These are phyloP conservation scores for Ditylenchus dipsaci DNA, from an alignment of 1,140 invertebrate species.

Conservation along the genomic window DNA sequence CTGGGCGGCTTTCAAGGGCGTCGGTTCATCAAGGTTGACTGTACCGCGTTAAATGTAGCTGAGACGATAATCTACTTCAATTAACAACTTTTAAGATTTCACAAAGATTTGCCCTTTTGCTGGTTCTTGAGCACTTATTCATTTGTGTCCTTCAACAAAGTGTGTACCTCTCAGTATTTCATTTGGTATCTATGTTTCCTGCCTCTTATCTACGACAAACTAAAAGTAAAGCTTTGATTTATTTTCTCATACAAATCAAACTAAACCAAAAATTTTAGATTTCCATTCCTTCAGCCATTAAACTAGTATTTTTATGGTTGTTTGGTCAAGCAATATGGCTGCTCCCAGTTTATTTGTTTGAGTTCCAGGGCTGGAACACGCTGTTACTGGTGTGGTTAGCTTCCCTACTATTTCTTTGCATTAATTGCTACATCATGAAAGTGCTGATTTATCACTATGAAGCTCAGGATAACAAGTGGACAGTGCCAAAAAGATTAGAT, in stretches of 20 bases:
- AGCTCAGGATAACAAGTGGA: neutral
- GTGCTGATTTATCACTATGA: slow-evolving; percentile 17
- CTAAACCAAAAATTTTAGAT: slow-evolving; percentile 35
- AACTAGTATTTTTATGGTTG: slow-evolving; percentile 68
- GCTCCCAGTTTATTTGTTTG: slow-evolving; percentile 80
- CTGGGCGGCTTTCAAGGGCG: too few species aligned
- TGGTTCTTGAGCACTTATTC: slow-evolving; percentile 78
- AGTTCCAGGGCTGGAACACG: slow-evolving; percentile 78
- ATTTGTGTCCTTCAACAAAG: slow-evolving; percentile 89
- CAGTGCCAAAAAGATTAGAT: too few species aligned
- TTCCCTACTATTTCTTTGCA: slow-evolving; percentile 60
- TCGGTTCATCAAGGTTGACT: too few species aligned
- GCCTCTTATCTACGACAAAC: slow-evolving; percentile 66
- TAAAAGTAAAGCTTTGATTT: slow-evolving; percentile 31
- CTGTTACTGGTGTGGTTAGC: slow-evolving; percentile 66
- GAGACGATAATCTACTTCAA: too few species aligned
- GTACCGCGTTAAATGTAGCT: too few species aligned
- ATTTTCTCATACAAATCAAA: slow-evolving; percentile 2
- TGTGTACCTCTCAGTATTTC: slow-evolving; percentile 95
- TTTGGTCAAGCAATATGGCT: slow-evolving; percentile 78
- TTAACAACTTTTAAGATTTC: slow-evolving; percentile 50
- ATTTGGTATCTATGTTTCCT: slow-evolving; percentile 87
- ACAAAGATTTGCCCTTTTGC: slow-evolving; percentile 72
- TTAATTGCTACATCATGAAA: slow-evolving; percentile 58
- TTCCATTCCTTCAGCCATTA: slow-evolving; percentile 3